phyloP scores from a whole-genome alignment of 2,888 invertebrate genomes.

The Luperina testacea region DNA sequence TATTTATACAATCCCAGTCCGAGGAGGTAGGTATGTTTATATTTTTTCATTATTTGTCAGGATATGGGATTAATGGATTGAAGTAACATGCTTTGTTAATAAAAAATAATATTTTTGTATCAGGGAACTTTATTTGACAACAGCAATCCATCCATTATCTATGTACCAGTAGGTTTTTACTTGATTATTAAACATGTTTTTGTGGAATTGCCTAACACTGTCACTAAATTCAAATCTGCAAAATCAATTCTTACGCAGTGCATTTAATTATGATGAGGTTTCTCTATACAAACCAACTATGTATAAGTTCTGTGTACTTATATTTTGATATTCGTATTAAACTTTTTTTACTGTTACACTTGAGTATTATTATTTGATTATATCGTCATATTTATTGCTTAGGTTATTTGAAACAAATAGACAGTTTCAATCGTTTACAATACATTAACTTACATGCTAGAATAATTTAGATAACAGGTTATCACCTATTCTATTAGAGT shows the following conservation, averaged over 20 bases:
- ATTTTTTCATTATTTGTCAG: constrained; percentile 15
- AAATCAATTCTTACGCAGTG: constrained; percentile 78
- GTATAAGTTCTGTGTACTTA: constrained; percentile 63
- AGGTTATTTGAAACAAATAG: constrained; percentile 55
- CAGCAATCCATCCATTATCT: constrained; percentile 72
- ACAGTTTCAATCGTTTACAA: constrained; percentile 62
- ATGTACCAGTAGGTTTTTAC: constrained; percentile 63
- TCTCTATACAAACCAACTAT: constrained; percentile 61
- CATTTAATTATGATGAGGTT: constrained; percentile 66
- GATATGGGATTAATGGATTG: constrained; percentile 21
- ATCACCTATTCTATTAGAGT: constrained; percentile 50
- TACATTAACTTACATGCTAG: constrained; percentile 58
- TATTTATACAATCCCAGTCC: constrained; percentile 7
- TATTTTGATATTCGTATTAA: constrained; percentile 72
- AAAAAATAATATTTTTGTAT: constrained; percentile 57
- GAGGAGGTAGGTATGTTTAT: constrained; percentile 22
- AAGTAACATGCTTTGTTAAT: constrained; percentile 33
- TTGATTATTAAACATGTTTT: constrained; percentile 55
- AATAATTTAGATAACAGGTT: constrained; percentile 41
- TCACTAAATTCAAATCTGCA: constrained; percentile 65
- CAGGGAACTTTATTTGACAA: constrained; percentile 78
- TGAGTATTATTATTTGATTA: constrained; percentile 77
- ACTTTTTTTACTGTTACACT: constrained; percentile 72
- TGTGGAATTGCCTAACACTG: constrained; percentile 58
- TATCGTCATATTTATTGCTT: constrained; percentile 77